Evolutionary conservation across 2,888 invertebrate species (phyloP).

Genomic region (Plagiodera versicolora): DNA sequence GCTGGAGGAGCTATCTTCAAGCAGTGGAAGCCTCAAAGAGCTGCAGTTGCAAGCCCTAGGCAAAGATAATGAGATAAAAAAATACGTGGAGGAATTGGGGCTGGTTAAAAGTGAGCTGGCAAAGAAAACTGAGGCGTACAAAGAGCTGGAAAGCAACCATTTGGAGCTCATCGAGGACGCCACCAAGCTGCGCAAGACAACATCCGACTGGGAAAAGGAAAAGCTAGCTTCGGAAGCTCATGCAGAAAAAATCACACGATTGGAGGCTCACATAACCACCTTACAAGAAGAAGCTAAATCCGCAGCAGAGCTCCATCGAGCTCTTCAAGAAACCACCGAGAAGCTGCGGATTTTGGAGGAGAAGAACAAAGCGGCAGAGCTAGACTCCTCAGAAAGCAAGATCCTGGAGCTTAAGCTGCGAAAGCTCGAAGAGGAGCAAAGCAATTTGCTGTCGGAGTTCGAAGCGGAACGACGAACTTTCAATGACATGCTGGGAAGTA

Average conservation of each 20-base stretch:
- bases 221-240: conserved; percentile 25
- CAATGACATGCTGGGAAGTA: conserved; percentile 28
- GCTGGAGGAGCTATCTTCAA: conserved; percentile 39
- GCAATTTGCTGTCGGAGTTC: conserved; percentile 28
- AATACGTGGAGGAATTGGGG: conserved; percentile 35
- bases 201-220: conserved; percentile 37
- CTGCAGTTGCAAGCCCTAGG: conserved; percentile 57
- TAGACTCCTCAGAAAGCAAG: conserved; percentile 32
- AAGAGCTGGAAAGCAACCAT: conserved; percentile 45
- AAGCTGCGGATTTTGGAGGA: conserved; percentile 31
- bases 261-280: conserved; percentile 37
- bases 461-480: conserved; percentile 31
- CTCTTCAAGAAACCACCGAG: conserved; percentile 20
- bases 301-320: conserved; percentile 25
- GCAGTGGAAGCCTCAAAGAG: conserved; percentile 47
- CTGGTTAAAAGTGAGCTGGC: conserved; percentile 34
- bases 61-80: conserved; percentile 54
- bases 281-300: conserved; percentile 33
- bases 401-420: conserved; percentile 30
- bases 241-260: conserved; percentile 31
- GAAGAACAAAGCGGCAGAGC: conserved; percentile 26
- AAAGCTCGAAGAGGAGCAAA: conserved; percentile 34
- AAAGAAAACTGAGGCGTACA: conserved; percentile 35
- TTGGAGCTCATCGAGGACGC: conserved; percentile 48
- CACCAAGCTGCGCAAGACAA: conserved; percentile 31